phyloP scores from a whole-genome alignment of 1,140 invertebrate species.

The Lanistes nyassanus region DNA sequence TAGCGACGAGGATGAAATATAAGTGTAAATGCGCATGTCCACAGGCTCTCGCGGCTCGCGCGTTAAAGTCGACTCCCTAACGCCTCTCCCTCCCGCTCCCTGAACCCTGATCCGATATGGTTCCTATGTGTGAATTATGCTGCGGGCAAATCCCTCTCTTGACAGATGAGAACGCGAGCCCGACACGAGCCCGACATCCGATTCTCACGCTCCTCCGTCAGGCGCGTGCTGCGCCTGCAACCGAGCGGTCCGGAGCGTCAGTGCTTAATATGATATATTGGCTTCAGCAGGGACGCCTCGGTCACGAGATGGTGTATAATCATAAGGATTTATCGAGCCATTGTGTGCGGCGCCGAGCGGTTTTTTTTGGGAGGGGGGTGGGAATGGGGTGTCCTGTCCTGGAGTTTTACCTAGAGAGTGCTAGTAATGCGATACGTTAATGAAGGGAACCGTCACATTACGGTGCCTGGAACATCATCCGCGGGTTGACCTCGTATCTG shows the following conservation, averaged over 20 bases:
- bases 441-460: conserved; percentile 9
- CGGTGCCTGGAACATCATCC: not conserved
- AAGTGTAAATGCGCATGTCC: conserved; percentile 15
- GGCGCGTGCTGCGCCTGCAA: conserved; percentile 18
- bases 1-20: too few species aligned
- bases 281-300: not conserved
- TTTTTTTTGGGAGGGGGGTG: too few species aligned
- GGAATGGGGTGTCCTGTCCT: not conserved
- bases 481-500: not conserved
- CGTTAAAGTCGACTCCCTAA: too few species aligned
- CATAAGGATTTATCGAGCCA: conserved; percentile 27
- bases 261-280: conserved; percentile 27
- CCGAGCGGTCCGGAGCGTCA: conserved; percentile 11
- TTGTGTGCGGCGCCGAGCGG: conserved; percentile 25
- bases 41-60: not conserved
- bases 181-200: conserved; percentile 11
- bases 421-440: conserved; percentile 13
- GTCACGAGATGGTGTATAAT: conserved; percentile 16
- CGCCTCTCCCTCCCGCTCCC: too few species aligned
- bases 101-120: conserved; percentile 15
- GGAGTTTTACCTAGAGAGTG: conserved; percentile 21
- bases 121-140: conserved; percentile 13
- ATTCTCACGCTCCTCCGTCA: conserved; percentile 7
- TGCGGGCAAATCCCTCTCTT: conserved; percentile 9
- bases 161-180: conserved; percentile 15